These are phyloP conservation scores for Arctopsyche grandis DNA, from an alignment of 1,140 invertebrate genomes.

Conservation along the genomic window DNA sequence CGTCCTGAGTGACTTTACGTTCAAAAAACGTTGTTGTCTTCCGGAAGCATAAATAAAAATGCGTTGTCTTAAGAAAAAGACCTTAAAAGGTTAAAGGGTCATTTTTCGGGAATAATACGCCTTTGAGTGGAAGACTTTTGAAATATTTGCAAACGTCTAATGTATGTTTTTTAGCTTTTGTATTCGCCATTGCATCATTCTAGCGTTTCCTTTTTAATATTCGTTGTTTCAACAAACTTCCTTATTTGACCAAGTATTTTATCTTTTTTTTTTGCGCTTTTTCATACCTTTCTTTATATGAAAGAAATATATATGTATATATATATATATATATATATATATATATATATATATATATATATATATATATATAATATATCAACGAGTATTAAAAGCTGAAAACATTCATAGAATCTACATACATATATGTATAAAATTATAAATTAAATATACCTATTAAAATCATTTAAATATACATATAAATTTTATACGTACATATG, in stretches of 20 bases:
- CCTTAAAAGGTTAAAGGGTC: neutral
- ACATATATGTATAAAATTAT: no score
- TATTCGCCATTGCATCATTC: neutral
- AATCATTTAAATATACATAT: neutral
- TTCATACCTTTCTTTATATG: no score
- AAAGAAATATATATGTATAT: no score
- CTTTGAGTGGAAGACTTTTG: neutral
- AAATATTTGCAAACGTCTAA: conserved; percentile 16
- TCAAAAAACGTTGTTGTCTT: neutral
- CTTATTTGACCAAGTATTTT: neutral
- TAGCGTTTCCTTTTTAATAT: neutral
- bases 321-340: no score
- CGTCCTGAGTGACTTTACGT: neutral
- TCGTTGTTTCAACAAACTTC: neutral
- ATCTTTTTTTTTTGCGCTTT: no score
- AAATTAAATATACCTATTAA: no score
- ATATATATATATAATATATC: no score
- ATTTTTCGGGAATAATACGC: neutral
- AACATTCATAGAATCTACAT: no score
- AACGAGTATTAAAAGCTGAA: no score
- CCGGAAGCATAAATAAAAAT: neutral
- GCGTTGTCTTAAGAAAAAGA: neutral
- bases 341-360: no score
- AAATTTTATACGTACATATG: neutral
- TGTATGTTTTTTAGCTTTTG: conserved; percentile 4